Base-by-base conservation (phyloP, 2,113 vertebrate genomes). In the Ranitomeya imitator region DNA sequence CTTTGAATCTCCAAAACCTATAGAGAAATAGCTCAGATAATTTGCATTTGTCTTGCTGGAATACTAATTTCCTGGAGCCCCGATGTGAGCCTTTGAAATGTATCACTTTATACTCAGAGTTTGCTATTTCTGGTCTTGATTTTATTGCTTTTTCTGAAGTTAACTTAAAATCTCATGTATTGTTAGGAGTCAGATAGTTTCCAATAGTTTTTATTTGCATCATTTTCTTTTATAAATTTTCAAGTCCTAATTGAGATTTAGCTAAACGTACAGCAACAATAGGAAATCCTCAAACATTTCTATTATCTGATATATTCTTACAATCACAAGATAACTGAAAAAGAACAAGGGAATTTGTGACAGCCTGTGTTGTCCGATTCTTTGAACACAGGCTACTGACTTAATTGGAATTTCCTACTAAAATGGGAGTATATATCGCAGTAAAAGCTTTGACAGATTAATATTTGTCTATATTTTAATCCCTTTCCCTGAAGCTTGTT, bases 1-100 rank as follows among this genome's bases (percentile, higher is more conserved):
- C 23, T 63, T 82, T 37, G 55, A 63, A 63, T 63, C 31, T n/a
- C 57, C 57, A 63, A 61, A 60, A 63, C 59, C 55, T 61, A 82
- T 15, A 5, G 26, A 45, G 79, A 82, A 60, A 82, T 57, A 8
- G 55, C 19, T 26, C n/a, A 63, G 57, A 82, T 63, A 61, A 60
- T 82, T 82, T 82, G 57, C 54, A 37, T 60, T 59, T 82, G 23
- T 26, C 23, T 45, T 82, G 19, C 79, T 82, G 57, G 23, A 82
- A 82, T 57, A 82, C 79, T 82, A 26, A 82, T 82, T 82, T 82
- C 59, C 79, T 82, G 79, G 55, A 61, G 57, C 31, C 79, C 79
- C 19, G 79, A 82, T 63, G 79, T 82, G 79, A 59, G 52, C 57
- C 59, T 82, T 82, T 82, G 79, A 82, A 82, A 82, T 63, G 16